These are phyloP conservation scores for human DNA, from an alignment of 2,113 vertebrate genomes.

Conservation along the genomic window DNA sequence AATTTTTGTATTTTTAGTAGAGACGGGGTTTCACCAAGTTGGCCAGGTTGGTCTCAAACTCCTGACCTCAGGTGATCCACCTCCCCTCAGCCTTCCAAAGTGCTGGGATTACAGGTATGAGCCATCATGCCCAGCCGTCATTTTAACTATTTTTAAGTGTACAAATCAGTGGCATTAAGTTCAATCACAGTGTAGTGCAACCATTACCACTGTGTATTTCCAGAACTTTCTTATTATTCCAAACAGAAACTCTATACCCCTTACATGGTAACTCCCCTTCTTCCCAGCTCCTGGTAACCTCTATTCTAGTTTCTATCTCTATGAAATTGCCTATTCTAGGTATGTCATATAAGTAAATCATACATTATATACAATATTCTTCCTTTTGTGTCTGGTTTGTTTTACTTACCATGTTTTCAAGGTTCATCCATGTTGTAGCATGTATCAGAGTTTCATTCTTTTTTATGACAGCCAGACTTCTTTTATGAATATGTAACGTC, in stretches of 20 bases:
- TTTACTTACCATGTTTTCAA: conserved; percentile 18
- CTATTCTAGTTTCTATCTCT: background rate
- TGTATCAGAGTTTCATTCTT: background rate
- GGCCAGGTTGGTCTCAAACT: too few species aligned
- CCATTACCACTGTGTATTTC: background rate
- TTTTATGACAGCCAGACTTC: background rate
- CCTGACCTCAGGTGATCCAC: too few species aligned
- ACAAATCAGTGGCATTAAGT: background rate
- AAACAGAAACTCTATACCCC: background rate
- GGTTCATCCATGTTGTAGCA: background rate
- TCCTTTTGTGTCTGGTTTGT: background rate
- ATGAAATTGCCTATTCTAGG: background rate
- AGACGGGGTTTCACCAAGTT: too few species aligned
- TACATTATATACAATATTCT: background rate
- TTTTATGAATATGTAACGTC: background rate
- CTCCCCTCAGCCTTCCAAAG: too few species aligned
- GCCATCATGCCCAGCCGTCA: background rate
- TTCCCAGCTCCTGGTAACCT: background rate
- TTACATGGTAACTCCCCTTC: background rate
- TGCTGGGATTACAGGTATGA: background rate
- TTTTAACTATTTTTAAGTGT: background rate
- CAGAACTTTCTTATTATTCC: background rate
- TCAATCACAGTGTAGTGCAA: background rate
- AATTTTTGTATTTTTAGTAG: too few species aligned
- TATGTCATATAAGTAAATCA: background rate